Percentiles rank a stretch among this genome's conserved stretches.
These are phyloP conservation scores for Megamerina dolium DNA, from an alignment of 2,888 invertebrate species.

Conservation along the genomic window DNA sequence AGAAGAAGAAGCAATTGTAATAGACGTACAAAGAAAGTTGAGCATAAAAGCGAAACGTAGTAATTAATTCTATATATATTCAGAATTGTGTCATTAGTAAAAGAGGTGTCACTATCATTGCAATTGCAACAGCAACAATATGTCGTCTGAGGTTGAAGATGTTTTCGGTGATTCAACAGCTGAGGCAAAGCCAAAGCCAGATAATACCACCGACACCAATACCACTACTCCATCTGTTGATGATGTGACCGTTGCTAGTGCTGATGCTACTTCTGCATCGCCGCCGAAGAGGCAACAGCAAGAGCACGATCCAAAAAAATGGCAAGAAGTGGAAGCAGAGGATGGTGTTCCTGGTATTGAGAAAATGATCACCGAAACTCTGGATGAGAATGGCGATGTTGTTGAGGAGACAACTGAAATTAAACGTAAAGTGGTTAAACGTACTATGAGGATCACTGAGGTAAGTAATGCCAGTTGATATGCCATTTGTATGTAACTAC, in stretches of 20 bases:
- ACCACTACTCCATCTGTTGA: slow-evolving; percentile 27
- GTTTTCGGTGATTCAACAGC: slow-evolving; percentile 33
- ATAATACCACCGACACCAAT: slow-evolving; percentile 24
- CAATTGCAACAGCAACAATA: too few relatives aligned
- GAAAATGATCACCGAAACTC: slow-evolving; percentile 41
- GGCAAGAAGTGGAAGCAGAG: slow-evolving; percentile 31
- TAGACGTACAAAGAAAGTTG: too few relatives aligned
- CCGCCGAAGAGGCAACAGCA: too few relatives aligned
- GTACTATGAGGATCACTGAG: slow-evolving; percentile 48
- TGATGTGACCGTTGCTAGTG: too few relatives aligned
- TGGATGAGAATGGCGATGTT: slow-evolving; percentile 46
- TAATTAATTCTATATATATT: too few relatives aligned
- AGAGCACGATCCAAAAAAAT: slow-evolving; percentile 32
- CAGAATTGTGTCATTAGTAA: too few relatives aligned
- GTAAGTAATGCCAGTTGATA: slow-evolving; percentile 28
- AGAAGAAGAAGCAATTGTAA: too few relatives aligned
- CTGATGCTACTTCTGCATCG: too few relatives aligned
- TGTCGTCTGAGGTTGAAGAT: slow-evolving; percentile 47
- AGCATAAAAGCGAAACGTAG: too few relatives aligned
- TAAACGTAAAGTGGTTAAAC: slow-evolving; percentile 46
- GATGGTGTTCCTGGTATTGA: slow-evolving; percentile 34
- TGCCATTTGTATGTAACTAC: too few relatives aligned
- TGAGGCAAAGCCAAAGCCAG: slow-evolving; percentile 28
- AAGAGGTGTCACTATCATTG: too few relatives aligned
- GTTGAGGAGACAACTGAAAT: slow-evolving; percentile 47